Evolutionary conservation across 2,113 vertebrate genomes (phyloP).

Genomic region (Potamarius usumacintae): DNA sequence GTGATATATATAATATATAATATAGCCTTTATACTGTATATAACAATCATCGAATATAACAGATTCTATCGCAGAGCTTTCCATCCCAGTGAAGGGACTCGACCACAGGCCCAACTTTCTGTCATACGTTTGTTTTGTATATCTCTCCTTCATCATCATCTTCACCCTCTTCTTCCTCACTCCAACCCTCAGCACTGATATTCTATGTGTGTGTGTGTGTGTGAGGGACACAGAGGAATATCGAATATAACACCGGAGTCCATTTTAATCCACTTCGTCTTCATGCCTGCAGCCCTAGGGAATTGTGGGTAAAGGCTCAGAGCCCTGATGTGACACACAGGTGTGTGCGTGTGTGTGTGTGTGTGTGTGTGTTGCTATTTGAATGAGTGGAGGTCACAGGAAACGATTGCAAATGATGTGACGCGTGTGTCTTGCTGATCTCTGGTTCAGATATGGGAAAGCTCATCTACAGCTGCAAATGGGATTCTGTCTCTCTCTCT

Average conservation of each 20-base stretch:
- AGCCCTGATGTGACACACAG: not conserved
- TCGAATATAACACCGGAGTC: not conserved
- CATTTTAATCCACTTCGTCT: not conserved
- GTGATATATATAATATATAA: too few relatives aligned
- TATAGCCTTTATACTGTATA: too few relatives aligned
- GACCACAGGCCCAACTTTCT: too few relatives aligned
- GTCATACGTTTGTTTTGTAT: too few relatives aligned
- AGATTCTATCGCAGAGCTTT: too few relatives aligned
- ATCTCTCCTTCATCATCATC: not conserved
- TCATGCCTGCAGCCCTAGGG: not conserved
- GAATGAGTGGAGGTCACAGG: slow-evolving; percentile 73
- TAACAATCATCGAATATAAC: too few relatives aligned
- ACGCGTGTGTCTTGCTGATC: slow-evolving; percentile 72
- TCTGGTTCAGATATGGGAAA: slow-evolving; percentile 71
- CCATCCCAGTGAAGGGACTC: too few relatives aligned
- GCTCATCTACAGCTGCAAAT: slow-evolving; percentile 78
- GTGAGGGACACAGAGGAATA: not conserved
- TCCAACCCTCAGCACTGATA: not conserved
- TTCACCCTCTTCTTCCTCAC: not conserved
- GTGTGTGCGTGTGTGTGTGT: not conserved
- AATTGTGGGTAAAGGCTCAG: slow-evolving; percentile 19
- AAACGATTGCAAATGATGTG: slow-evolving; percentile 81
- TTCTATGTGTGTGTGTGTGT: not conserved
- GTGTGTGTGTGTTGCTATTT: slow-evolving; percentile 1
- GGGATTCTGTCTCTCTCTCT: slow-evolving; percentile 60